phyloP scores from a whole-genome alignment of 1,140 invertebrate genomes.

The Lanistes nyassanus region DNA sequence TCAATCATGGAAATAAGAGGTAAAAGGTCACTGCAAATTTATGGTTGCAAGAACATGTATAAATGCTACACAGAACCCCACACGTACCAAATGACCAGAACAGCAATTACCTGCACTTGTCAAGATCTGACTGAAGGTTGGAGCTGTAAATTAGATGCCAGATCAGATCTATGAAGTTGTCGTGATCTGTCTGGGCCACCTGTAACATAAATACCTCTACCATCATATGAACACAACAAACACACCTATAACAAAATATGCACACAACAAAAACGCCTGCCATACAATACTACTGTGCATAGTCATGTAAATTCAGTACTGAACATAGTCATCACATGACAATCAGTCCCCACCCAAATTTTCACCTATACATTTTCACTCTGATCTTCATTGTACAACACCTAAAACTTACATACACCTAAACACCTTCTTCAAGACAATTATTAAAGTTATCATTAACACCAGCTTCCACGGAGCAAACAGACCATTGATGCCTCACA shows the following conservation, averaged over 20 bases:
- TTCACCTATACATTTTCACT: no score
- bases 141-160: constrained; percentile 84
- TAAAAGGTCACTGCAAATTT: no score
- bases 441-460: no score
- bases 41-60: no score
- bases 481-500: no score
- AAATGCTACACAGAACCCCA: no score
- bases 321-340: background rate
- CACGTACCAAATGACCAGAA: background rate
- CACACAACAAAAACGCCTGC: background rate
- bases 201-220: constrained; percentile 64
- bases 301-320: background rate
- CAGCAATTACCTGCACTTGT: constrained; percentile 82
- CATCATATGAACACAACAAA: no score
- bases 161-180: constrained; percentile 95
- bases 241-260: background rate
- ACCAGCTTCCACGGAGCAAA: no score
- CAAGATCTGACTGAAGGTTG: constrained; percentile 88
- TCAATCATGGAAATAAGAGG: no score
- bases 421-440: no score
- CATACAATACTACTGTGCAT: background rate
- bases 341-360: background rate
- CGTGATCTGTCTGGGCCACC: constrained; percentile 97
- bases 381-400: background rate
- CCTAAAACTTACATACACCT: background rate